Evolutionary conservation across 2,113 vertebrate species (phyloP).

Genomic region (Herpailurus yagouaroundi): DNA sequence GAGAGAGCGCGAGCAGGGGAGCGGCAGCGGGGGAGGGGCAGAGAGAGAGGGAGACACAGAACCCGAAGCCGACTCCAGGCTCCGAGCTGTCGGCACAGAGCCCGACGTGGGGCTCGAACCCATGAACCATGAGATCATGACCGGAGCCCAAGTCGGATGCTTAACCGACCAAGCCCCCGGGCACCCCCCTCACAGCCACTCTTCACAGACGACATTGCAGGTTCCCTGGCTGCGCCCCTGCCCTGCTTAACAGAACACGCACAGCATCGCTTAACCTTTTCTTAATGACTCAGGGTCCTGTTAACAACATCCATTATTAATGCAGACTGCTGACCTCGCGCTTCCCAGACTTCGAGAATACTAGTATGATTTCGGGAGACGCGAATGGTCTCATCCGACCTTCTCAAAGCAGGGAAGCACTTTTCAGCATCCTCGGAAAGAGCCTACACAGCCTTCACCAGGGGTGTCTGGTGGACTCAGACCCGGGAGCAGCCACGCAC

Average conservation of each 20-base stretch:
- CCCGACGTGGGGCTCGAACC: too few species aligned
- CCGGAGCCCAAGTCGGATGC: too few species aligned
- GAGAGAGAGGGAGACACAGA: too few species aligned
- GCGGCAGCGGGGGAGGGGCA: too few species aligned
- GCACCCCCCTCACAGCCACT: too few species aligned
- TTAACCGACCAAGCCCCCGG: too few species aligned
- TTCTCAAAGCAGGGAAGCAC: too few species aligned
- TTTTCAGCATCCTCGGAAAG: too few species aligned
- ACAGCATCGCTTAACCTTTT: not conserved
- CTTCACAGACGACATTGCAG: rapidly evolving
- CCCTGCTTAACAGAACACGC: not conserved
- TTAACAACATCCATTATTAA: not conserved
- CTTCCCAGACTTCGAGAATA: not conserved
- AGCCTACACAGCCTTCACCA: rapidly evolving
- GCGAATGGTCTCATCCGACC: not conserved
- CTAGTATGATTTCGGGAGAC: not conserved
- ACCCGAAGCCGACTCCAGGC: too few species aligned
- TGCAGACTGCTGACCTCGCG: not conserved
- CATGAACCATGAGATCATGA: too few species aligned
- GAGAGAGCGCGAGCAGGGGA: too few species aligned
- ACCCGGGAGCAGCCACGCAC: not conserved
- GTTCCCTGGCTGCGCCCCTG: rapidly evolving
- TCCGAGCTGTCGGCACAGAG: too few species aligned
- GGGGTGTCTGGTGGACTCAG: not conserved
- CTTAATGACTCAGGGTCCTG: not conserved